Percentiles rank a stretch among this genome's conserved stretches.
Evolutionary conservation across 2,113 vertebrate genomes (phyloP).

Genomic region (Riparia riparia): DNA sequence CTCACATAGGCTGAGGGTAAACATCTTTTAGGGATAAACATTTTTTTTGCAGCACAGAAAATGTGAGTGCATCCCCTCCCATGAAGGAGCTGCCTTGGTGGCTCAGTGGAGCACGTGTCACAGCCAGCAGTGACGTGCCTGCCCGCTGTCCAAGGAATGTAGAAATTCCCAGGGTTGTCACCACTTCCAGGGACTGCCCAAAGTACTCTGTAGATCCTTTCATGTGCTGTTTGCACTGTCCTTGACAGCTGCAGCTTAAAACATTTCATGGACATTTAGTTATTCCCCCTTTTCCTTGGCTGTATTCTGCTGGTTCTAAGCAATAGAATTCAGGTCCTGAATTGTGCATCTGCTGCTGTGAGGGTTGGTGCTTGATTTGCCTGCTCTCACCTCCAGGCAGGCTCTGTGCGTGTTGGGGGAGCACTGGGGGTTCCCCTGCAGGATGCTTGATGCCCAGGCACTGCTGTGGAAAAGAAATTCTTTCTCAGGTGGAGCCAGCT

Average conservation of each 20-base stretch:
- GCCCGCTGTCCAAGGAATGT: background rate
- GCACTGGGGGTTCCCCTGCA: background rate
- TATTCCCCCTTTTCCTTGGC: background rate
- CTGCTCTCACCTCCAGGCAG: background rate
- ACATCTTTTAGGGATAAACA: background rate
- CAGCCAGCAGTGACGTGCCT: background rate
- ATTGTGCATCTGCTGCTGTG: background rate
- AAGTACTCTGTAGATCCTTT: background rate
- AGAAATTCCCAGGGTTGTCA: background rate
- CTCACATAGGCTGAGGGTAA: background rate
- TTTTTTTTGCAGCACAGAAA: background rate
- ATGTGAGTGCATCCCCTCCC: background rate
- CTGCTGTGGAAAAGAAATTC: background rate
- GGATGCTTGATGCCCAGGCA: background rate
- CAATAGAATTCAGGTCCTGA: background rate
- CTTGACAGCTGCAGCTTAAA: accelerated
- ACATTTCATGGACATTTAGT: background rate
- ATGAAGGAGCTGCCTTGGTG: background rate
- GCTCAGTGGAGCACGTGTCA: accelerated
- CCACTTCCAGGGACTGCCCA: background rate
- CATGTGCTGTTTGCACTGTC: background rate
- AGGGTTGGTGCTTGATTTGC: background rate
- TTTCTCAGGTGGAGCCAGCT: background rate
- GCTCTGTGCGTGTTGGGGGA: background rate
- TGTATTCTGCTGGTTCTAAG: background rate